Conservation (phyloP, 1,140 invertebrate species). For the Paraescarpia echinospica region DNA sequence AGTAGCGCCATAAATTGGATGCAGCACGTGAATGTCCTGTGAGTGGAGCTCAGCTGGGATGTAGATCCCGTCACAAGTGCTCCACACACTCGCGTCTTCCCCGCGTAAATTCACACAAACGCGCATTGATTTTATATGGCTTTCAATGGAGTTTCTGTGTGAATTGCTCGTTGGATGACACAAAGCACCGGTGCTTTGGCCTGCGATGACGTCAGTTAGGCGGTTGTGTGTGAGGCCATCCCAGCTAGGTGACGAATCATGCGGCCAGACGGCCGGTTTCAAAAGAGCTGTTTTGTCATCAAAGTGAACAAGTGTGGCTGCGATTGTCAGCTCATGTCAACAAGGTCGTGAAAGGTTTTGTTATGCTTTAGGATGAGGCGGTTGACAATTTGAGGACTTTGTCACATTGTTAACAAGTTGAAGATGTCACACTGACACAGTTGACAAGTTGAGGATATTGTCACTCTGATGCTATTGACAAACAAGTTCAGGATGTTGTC, state of each 20-base stretch:
- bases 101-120: background rate
- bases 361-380: too few species aligned
- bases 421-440: too few species aligned
- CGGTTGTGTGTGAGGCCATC: background rate
- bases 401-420: too few species aligned
- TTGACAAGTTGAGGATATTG: too few species aligned
- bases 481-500: too few species aligned
- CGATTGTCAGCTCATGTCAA: background rate
- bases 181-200: background rate
- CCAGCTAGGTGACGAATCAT: background rate
- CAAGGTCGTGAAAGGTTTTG: background rate
- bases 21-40: background rate
- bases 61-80: background rate
- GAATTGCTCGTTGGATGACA: background rate
- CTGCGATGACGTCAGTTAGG: background rate
- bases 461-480: too few species aligned
- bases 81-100: background rate
- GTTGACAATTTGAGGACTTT: too few species aligned
- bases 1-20: background rate
- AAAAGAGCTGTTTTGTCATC: background rate
- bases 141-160: slow-evolving; percentile 5
- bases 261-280: background rate
- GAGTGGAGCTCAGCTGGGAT: background rate
- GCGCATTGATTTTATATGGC: background rate
- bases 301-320: background rate